Evolutionary conservation across 2,888 invertebrate genomes (phyloP).

Genomic region (Sesia bembeciformis): DNA sequence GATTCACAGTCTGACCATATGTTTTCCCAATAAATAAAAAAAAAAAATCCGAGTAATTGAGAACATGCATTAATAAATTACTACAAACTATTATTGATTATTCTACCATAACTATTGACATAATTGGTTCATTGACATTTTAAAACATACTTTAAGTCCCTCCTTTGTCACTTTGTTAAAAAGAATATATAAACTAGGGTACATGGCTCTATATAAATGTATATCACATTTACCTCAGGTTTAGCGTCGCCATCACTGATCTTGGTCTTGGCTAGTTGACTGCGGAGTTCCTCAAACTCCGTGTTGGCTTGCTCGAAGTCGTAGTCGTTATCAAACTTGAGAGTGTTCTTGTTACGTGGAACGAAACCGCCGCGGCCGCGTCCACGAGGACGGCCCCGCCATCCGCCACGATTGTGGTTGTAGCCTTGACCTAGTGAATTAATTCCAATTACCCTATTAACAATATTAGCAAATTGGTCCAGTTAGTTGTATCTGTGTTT

Average conservation of each 20-base stretch:
- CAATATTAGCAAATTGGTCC: background rate
- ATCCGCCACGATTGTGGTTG: conserved; percentile 66
- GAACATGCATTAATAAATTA: too few relatives aligned
- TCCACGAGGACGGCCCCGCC: conserved; percentile 56
- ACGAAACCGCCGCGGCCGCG: conserved; percentile 62
- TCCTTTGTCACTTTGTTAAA: too few relatives aligned
- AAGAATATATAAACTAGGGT: too few relatives aligned
- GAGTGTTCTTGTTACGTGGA: conserved; percentile 77
- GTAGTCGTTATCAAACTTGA: conserved; percentile 97
- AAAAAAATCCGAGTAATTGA: too few relatives aligned
- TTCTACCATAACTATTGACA: too few relatives aligned
- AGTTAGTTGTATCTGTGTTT: too few relatives aligned
- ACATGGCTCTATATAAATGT: too few relatives aligned
- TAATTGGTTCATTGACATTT: too few relatives aligned
- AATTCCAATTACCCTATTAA: background rate
- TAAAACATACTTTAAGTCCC: too few relatives aligned
- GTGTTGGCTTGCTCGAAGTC: conserved; percentile 99
- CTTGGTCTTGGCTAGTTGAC: conserved; percentile 89
- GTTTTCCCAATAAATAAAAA: too few relatives aligned
- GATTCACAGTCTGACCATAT: too few relatives aligned
- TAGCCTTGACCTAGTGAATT: conserved; percentile 46
- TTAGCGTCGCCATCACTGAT: conserved; percentile 76
- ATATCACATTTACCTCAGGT: conserved; percentile 45
- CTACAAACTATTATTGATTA: too few relatives aligned
- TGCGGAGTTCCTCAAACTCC: conserved; percentile 93